phyloP scores from a whole-genome alignment of 2,113 vertebrate species.

The Mastomys coucha region DNA sequence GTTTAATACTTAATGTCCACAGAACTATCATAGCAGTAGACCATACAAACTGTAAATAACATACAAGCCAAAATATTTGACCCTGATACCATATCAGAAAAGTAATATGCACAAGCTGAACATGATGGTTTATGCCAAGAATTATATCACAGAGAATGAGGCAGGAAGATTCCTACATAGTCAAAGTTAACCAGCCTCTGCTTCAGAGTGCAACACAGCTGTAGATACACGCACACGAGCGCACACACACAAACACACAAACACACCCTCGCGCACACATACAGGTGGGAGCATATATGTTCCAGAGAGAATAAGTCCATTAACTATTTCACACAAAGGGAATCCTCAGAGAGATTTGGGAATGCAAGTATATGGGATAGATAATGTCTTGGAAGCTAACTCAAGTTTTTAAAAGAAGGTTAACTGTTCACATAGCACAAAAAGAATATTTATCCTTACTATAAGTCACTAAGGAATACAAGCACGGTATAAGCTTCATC shows the following conservation, averaged over 20 bases:
- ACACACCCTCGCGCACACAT: not conserved
- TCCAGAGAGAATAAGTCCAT: not conserved
- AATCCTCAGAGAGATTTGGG: not conserved
- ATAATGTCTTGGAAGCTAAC: not conserved
- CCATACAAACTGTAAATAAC: not conserved
- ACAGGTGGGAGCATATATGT: not conserved
- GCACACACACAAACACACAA: not conserved
- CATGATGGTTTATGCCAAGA: not conserved
- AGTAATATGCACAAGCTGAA: not conserved
- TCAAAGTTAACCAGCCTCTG: not conserved
- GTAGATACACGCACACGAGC: not conserved
- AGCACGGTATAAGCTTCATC: not conserved
- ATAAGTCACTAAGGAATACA: not conserved
- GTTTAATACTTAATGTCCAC: not conserved
- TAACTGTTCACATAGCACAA: not conserved
- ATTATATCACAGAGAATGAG: not conserved
- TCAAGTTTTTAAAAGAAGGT: not conserved
- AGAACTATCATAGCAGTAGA: not conserved
- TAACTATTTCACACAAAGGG: not conserved
- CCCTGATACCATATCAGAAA: not conserved
- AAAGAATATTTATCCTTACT: not conserved
- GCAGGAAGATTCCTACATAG: not conserved
- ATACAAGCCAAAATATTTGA: not conserved
- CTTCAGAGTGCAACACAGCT: not conserved
- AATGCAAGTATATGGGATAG: no score